Percentiles rank a stretch among this genome's conserved stretches.
Evolutionary conservation across 1,140 invertebrate genomes (phyloP).

Genomic region (Epicauta chinensis): DNA sequence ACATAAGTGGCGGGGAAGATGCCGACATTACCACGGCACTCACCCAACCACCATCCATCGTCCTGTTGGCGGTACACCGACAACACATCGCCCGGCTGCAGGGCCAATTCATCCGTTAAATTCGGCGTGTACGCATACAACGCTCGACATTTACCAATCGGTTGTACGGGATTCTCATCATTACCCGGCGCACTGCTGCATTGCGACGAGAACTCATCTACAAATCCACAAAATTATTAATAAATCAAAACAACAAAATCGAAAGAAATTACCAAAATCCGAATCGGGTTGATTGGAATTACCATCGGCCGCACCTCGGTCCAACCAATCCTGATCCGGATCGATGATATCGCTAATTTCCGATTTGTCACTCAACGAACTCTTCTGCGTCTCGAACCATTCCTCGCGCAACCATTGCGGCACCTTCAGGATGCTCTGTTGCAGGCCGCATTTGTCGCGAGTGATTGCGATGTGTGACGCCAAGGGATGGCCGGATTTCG

Average conservation of each 20-base stretch:
- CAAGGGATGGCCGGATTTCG: conserved; percentile 70
- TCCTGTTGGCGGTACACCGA: conserved; percentile 84
- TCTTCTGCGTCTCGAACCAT: conserved; percentile 49
- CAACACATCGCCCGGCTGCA: conserved; percentile 79
- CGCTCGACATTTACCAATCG: conserved; percentile 66
- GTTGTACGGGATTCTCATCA: conserved; percentile 45
- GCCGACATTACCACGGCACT: conserved; percentile 75
- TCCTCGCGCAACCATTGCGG: conserved; percentile 70
- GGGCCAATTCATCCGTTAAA: conserved; percentile 79
- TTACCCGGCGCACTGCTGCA: conserved; percentile 49
- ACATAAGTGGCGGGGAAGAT: conserved; percentile 93
- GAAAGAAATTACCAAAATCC: conserved; percentile 56
- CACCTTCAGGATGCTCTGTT: conserved; percentile 77
- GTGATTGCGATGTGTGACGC: conserved; percentile 79
- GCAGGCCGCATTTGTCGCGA: conserved; percentile 82
- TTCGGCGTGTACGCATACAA: conserved; percentile 85
- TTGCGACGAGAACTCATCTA: conserved; percentile 71
- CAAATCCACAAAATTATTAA: conserved; percentile 25
- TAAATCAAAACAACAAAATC: background rate
- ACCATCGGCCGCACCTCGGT: conserved; percentile 75
- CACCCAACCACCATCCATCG: conserved; percentile 94
- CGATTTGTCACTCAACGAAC: conserved; percentile 47
- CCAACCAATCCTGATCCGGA: conserved; percentile 51
- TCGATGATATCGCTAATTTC: conserved; percentile 34
- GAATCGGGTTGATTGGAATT: conserved; percentile 76